Percentiles rank a stretch among this genome's conserved stretches.
phyloP scores from a whole-genome alignment of 2,113 vertebrate species.

The Bufo gargarizans region DNA sequence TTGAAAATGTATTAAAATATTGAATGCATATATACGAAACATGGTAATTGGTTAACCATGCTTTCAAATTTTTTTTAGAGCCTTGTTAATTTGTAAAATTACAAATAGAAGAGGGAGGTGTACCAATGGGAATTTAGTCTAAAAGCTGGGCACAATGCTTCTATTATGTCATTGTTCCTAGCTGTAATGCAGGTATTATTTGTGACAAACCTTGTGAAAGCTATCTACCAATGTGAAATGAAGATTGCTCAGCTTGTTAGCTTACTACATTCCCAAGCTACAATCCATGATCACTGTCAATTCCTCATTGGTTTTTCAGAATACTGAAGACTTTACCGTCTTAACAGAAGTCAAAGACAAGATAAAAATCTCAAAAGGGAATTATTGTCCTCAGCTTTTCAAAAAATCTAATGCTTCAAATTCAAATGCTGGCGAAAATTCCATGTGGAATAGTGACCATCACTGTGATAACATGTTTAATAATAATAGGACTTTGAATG shows the following conservation, averaged over 20 bases:
- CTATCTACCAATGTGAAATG: conserved; percentile 51
- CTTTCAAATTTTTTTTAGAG: conserved; percentile 46
- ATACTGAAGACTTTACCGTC: conserved; percentile 56
- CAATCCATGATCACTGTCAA: conserved; percentile 36
- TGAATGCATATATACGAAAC: background rate
- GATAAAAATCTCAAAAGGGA: conserved; percentile 44
- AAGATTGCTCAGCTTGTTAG: conserved; percentile 53
- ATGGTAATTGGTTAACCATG: background rate
- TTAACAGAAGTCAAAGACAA: conserved; percentile 41
- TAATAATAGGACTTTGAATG: background rate
- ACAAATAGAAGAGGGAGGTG: conserved; percentile 46
- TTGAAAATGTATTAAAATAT: background rate
- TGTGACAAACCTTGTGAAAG: conserved; percentile 57
- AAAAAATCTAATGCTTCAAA: conserved; percentile 54
- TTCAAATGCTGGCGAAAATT: conserved; percentile 56
- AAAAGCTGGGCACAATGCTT: conserved; percentile 59
- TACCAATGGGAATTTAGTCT: conserved; percentile 58
- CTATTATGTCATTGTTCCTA: conserved; percentile 60
- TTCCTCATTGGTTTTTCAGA: conserved; percentile 29
- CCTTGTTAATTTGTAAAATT: conserved; percentile 60
- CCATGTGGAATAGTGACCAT: conserved; percentile 49
- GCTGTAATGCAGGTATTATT: conserved; percentile 59
- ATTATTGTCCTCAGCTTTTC: conserved; percentile 56
- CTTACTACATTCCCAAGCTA: conserved; percentile 8
- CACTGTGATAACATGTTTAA: background rate